Conservation (phyloP, 1,140 invertebrate species). For the Papilio polyxenes region DNA sequence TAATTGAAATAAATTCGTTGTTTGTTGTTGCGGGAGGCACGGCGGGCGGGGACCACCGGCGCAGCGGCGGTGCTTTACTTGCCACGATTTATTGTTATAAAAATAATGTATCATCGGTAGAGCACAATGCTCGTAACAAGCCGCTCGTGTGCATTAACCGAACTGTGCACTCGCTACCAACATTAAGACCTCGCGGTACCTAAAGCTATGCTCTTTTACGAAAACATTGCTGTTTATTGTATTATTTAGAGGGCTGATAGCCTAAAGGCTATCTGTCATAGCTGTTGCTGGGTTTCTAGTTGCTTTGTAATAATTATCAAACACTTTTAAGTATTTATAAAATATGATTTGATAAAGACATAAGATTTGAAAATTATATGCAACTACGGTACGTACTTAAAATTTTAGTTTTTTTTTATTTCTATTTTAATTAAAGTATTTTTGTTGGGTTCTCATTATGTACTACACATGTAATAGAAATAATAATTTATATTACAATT, state of each 20-base stretch:
- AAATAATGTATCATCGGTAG: constrained; percentile 79
- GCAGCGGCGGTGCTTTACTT: constrained; percentile 72
- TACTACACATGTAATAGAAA: neutral
- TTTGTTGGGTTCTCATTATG: neutral
- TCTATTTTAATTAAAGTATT: neutral
- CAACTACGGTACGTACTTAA: too few relatives aligned
- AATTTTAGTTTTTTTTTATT: neutral
- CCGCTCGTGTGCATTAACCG: constrained; percentile 67
- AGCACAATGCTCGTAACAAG: constrained; percentile 75
- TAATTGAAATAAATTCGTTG: constrained; percentile 40
- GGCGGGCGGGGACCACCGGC: constrained; percentile 65
- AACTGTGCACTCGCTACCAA: constrained; percentile 39
- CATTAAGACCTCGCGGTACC: neutral
- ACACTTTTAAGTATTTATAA: neutral
- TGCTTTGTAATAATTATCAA: neutral
- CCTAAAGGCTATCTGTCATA: neutral
- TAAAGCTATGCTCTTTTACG: constrained; percentile 6
- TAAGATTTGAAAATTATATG: too few relatives aligned
- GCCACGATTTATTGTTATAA: constrained; percentile 79
- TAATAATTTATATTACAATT: too few relatives aligned
- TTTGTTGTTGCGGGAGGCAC: constrained; percentile 6
- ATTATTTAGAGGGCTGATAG: neutral
- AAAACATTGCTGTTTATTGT: neutral
- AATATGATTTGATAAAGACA: too few relatives aligned
- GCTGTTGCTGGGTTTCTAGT: neutral